These are phyloP conservation scores for Odontamblyopus rebecca DNA, from an alignment of 2,797 vertebrate species.

Conservation along the genomic window DNA sequence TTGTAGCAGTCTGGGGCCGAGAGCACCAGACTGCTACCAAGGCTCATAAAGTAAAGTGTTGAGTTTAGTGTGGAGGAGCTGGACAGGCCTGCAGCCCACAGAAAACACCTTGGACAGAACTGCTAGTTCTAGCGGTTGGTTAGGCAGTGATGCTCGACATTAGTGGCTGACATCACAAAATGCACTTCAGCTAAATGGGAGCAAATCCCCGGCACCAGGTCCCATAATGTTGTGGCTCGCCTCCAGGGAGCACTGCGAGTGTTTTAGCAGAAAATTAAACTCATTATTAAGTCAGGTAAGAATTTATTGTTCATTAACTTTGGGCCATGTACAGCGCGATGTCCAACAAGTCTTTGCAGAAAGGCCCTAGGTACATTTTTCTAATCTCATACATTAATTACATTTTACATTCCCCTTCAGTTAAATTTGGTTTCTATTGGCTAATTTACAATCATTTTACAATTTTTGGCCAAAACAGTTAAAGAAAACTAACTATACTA, in stretches of 20 bases:
- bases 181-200: conserved; percentile 19
- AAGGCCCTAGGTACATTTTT: background rate
- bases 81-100: conserved; percentile 12
- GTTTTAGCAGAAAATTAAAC: conserved; percentile 23
- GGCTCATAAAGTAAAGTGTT: conserved; percentile 6
- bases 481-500: too few relatives aligned
- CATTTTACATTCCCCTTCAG: too few relatives aligned
- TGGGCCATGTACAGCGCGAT: background rate
- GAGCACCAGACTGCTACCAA: background rate
- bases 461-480: too few relatives aligned
- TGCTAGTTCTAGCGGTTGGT: conserved; percentile 15
- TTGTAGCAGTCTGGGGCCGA: background rate
- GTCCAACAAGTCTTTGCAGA: background rate
- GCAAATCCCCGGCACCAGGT: conserved; percentile 14
- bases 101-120: conserved; percentile 17
- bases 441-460: too few relatives aligned
- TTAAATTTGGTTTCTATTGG: too few relatives aligned
- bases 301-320: conserved; percentile 17
- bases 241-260: conserved; percentile 13
- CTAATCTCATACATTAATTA: background rate
- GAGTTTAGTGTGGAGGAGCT: conserved; percentile 16
- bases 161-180: conserved; percentile 15
- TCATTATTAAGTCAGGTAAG: conserved; percentile 16
- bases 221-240: conserved; percentile 7
- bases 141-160: conserved; percentile 14